Evolutionary conservation across 2,888 invertebrate species (phyloP), one percentile per base, ranked within the genome.

Genomic region (Scotopteryx bipunctaria): DNA sequence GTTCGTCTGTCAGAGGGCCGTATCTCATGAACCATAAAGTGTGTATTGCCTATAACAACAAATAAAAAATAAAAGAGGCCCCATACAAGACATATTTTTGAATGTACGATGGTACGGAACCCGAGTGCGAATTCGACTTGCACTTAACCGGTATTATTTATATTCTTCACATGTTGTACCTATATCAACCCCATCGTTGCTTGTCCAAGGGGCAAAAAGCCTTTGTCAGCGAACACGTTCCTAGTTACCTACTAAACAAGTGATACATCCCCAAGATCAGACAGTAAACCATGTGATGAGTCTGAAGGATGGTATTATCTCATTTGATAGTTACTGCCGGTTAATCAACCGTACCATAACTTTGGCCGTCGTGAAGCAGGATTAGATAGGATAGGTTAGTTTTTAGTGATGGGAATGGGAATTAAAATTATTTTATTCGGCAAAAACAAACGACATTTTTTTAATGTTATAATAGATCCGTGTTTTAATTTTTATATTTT

Each of bases 311-410:
- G 45, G 55, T 55, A 52, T 55, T 60, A 61, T 60, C 63, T 60
- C 61, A 56, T 65, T 65, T 61, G 63, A 65, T 63, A 60, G 64
- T 63, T 60, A 61, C 54, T 56, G 50, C 56, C 57, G 52, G 62
- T 59, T 62, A 59, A 62, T 62, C 64, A 64, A 50, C 55, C 55
- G 45, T 16, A 56, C 49, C 44, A 56, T 62, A 64, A 64, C 62
- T 64, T 58, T 58, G 38, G 25, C 51, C 55, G 50, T 53, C 54
- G 54, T 52, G 57, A 53, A 60, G 55, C 42, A 53, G 59, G 60
- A 64, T 64, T 64, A 64, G 51, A 56, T 57, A 13, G 52, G n/a
- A n/a, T n/a, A n/a, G n/a, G n/a, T n/a, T n/a, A 15, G 42, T n/a
- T 19, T 11, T 15, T 33, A 13, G 52, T 58, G 46, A 23, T 15